Base-by-base conservation (phyloP, 2,113 vertebrate species). In the Dolichotis patagonum region DNA sequence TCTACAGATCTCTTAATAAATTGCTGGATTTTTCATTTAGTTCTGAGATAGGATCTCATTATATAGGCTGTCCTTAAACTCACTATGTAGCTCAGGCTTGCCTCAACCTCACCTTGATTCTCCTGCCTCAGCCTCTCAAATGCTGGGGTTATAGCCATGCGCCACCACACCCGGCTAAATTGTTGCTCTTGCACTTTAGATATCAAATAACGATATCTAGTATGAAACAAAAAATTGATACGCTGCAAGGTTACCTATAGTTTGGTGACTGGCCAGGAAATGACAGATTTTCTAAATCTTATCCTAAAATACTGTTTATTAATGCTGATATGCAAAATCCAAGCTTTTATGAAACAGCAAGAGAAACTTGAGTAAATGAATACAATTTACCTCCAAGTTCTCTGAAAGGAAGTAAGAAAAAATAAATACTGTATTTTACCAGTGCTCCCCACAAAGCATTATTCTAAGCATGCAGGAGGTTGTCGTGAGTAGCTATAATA, bases 371-470 rank as follows among this genome's bases (percentile, higher is more conserved):
- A 96, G 96, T 96, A 93, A 98, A 98, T 1, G 0, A 95, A 97
- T 98, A 97, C 97, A 98, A 98, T 97, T 97, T 98, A 97, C 94
- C 88, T 95, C 98, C 97, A 97, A 97, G 97, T 97, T 97, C 96
- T 97, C 97, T 94, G 90, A 98, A 98, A 98, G 97, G 98, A 98
- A 98, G 98, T 98, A 85, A 97, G 97, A 97, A 97, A 97, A 98
- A 67, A 54, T 98, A 98, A 98, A 98, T 97, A 98, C 96, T 98
- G 98, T 97, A 96, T 97, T 98, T 98, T 97, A 98, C 89, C 98
- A 98, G 97, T 97, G 97, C 97, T 95, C 97, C 97, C 96, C 96
- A 92, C 96, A 96, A 97, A 98, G 97, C 96, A 95, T 94, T 98
- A 93, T 94, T 98, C 97, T 95, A 97, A 88, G 94, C 96, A 97